Base-by-base conservation (phyloP, 2,888 invertebrate species). In the Pammene fasciana region DNA sequence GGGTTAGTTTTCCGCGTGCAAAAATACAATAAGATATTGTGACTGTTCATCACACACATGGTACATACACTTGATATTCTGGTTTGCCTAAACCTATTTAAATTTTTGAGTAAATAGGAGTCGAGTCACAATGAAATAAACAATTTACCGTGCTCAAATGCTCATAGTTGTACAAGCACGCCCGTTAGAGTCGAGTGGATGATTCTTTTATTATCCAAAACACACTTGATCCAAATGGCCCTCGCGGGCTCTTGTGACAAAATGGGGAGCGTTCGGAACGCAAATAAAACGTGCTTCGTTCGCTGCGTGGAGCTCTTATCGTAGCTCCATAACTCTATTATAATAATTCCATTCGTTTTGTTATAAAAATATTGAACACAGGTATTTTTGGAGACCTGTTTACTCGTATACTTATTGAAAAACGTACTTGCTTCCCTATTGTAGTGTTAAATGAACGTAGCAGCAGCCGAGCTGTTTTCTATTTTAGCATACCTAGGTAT, bases 141-240 rank as follows among this genome's bases (percentile, higher is more conserved):
- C 34, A 54, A 34, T 13, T 11, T 54, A 5, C 7, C n/a, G n/a
- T 34, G 7, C 14, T 13, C 38, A 18, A 36, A 1, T 38, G 38
- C 38, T 50, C 62, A 50, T 50, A 62, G 50, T 62, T 16, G 36
- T 62, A 41, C n/a, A 26, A 62, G 62, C 64, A 76, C 77, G 79
- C 82, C 81, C 78, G 78, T 79, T 78, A 76, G 74, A 76, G 74
- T 74, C 76, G 75, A 84, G 80, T 82, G 82, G 82, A 82, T 85
- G 82, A 84, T 83, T 86, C 83, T 82, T 85, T 85, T 86, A 86
- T 86, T 82, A 86, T 85, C 77, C 82, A 85, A 86, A 85, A 87
- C 83, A 84, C 82, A 80, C 81, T 82, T 81, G 81, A 86, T 82
- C 82, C 83, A 80, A 85, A 86, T 82, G 84, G 83, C 82, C 80